Percentiles rank a stretch among this genome's conserved stretches.
phyloP scores from a whole-genome alignment of 1,140 invertebrate species.

The Liolophura sinensis region DNA sequence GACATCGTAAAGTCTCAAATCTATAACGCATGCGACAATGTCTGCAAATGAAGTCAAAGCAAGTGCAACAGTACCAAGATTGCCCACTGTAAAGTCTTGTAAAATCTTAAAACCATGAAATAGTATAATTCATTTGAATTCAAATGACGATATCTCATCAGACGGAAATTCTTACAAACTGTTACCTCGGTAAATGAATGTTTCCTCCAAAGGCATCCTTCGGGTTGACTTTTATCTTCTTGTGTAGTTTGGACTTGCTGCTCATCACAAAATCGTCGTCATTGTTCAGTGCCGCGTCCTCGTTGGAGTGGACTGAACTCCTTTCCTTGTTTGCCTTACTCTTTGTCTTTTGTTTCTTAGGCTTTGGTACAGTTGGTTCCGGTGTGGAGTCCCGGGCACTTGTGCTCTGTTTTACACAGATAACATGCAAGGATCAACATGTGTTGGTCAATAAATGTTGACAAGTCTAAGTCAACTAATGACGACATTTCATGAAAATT shows the following conservation, averaged over 20 bases:
- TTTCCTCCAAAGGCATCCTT: slow-evolving; percentile 55
- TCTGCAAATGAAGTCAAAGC: no score
- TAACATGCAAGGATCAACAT: no score
- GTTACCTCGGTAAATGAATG: slow-evolving; percentile 52
- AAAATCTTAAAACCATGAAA: no score
- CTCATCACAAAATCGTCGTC: slow-evolving; percentile 58
- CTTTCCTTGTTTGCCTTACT: background rate
- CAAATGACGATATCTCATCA: no score
- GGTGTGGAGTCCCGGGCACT: slow-evolving; percentile 44
- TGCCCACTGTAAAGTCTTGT: no score
- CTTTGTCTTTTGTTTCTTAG: slow-evolving; percentile 24
- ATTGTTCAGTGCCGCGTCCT: slow-evolving; percentile 30
- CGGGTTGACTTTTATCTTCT: slow-evolving; percentile 56
- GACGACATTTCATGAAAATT: no score
- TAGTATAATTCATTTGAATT: no score
- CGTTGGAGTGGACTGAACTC: slow-evolving; percentile 6
- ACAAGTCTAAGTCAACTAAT: no score
- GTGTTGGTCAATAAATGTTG: no score
- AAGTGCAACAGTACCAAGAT: no score
- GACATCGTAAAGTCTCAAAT: no score
- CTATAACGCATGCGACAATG: no score
- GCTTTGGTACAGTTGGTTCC: slow-evolving; percentile 35
- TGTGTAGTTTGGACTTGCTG: slow-evolving; percentile 58
- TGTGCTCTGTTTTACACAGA: slow-evolving; percentile 23
- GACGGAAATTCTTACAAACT: slow-evolving; percentile 7